Evolutionary conservation across 2,888 invertebrate species (phyloP), one percentile per base, ranked within the genome.

Genomic region (Dermolepida albohirtum): DNA sequence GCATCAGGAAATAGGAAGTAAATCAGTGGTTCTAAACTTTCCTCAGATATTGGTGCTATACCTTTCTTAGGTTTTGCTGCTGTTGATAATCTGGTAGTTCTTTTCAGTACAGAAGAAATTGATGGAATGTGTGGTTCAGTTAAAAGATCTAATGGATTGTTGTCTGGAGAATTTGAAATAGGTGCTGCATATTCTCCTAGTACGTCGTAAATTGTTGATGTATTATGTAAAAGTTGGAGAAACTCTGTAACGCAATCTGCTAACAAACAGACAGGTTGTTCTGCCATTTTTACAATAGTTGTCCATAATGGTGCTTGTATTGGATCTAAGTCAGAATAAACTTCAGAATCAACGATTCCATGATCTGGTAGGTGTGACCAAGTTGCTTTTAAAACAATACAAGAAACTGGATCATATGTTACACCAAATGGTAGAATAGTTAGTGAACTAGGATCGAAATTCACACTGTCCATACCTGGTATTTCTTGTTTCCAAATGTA

Each of bases 1-100:
- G 95, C 94, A 87, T 96, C 96, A 63, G 96, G 96, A 80, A 96
- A 96, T 22, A 96, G 83, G 81, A 91, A 96, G 79, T 92, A 91
- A 57, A 97, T 81, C 74, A 96, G 87, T 47, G 92, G 88, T 80
- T 91, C 89, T 41, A 97, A 83, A 71, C 92, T 85, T 34, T 91
- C 90, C 76, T 91, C 91, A 11, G 90, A 85, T 77, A 97, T 89
- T 0, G 95, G 95, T 0, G 94, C 93, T 67, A 90, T 89, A n/a
- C 89, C 84, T 63, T 87, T 86, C 71, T 82, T 81, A 67, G 72
- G 73, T 71, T 34, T 49, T n/a, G 49, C n/a, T 71, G 81, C 85
- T 34, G 77, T 78, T 73, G 82, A 86, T 76, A 83, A 84, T 76
- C 84, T 85, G 0, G 87, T 85, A 14, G 86, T 86, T 77, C 86